Evolutionary conservation across 2,888 invertebrate species (phyloP).

Genomic region (Mamestra brassicae): DNA sequence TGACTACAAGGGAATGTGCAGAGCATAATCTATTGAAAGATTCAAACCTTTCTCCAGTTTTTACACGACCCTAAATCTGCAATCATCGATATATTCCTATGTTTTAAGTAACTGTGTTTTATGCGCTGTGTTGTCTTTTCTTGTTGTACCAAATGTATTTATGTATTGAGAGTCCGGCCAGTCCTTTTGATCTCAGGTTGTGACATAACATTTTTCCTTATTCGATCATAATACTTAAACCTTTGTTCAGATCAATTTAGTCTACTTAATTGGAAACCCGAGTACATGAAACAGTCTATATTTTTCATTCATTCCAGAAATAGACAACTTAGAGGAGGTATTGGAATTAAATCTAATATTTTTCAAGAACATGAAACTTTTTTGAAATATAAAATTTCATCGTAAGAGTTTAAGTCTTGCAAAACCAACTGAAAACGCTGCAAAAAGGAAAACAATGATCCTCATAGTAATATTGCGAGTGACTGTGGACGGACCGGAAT

Average conservation of each 20-base stretch:
- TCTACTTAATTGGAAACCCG: constrained; percentile 32
- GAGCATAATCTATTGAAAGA: background rate
- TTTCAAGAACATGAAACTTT: background rate
- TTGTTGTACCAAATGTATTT: background rate
- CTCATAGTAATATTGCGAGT: background rate
- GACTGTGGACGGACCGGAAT: background rate
- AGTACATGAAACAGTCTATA: background rate
- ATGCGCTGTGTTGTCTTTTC: too few relatives aligned
- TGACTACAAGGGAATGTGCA: background rate
- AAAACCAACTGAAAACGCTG: background rate
- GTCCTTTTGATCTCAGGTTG: background rate
- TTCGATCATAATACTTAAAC: background rate
- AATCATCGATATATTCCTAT: too few relatives aligned
- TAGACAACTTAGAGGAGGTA: constrained; percentile 8
- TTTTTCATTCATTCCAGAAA: constrained; percentile 18
- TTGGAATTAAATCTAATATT: constrained; percentile 30
- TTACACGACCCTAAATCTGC: too few relatives aligned
- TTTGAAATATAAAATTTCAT: constrained; percentile 3
- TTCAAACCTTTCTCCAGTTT: background rate
- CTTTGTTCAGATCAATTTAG: background rate
- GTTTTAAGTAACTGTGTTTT: background rate
- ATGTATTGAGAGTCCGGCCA: background rate
- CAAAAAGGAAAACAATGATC: background rate
- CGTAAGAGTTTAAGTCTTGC: background rate
- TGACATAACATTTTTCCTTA: background rate